A percentile compares a stretch with the other conserved stretches of the same genome.
These are phyloP conservation scores for Pogonocichla stellata DNA, from an alignment of 2,113 vertebrate species.

Conservation along the genomic window DNA sequence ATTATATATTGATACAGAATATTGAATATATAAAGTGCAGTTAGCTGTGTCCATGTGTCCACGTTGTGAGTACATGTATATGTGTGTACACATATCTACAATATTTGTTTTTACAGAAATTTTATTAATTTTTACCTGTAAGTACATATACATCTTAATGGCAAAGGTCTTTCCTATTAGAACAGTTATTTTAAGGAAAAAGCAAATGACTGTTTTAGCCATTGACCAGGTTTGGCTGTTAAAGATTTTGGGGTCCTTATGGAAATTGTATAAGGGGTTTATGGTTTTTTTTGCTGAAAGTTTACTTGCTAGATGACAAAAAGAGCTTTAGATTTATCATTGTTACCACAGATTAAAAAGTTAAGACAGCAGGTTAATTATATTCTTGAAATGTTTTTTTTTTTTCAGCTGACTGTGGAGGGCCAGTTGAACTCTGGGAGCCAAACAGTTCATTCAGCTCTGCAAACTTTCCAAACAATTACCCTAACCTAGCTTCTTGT, in stretches of 20 bases:
- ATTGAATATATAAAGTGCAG: neutral
- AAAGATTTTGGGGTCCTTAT: neutral
- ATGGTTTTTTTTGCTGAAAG: neutral
- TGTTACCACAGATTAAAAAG: neutral
- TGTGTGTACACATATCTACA: neutral
- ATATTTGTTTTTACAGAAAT: neutral
- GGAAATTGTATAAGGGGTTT: neutral
- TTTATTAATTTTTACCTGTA: neutral
- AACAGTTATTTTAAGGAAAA: neutral
- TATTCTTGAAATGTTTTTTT: conserved; percentile 1
- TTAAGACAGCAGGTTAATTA: neutral
- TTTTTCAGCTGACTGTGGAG: conserved; percentile 87
- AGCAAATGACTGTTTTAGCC: neutral
- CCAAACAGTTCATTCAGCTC: conserved; percentile 87
- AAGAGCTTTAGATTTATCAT: neutral
- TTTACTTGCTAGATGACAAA: neutral
- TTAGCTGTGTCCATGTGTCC: neutral
- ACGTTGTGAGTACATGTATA: neutral
- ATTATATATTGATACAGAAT: neutral
- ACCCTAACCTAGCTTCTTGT: conserved; percentile 84
- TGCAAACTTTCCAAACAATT: conserved; percentile 83
- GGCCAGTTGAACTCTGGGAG: conserved; percentile 87
- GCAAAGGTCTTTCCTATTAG: neutral
- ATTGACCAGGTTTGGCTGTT: neutral
- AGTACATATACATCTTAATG: neutral